Evolutionary conservation across 2,113 vertebrate species (phyloP), one percentile per base, ranked within the genome.

Genomic region (Chloroceryle aenea): DNA sequence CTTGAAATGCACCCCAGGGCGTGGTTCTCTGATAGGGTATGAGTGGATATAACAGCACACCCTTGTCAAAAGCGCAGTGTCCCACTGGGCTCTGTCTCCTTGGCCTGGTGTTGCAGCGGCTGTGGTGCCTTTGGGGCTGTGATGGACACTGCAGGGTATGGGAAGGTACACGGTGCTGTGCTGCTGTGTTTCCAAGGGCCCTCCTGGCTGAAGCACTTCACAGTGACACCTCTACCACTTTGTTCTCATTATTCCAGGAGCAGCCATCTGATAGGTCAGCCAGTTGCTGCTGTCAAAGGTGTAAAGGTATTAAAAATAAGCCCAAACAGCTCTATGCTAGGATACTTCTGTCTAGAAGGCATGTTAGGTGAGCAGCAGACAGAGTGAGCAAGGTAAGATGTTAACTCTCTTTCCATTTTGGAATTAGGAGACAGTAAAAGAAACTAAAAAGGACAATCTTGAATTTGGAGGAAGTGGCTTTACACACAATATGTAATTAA

Each of bases 391-490:
- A 71, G 59, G 23, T 42, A 59, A 74, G 50, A 27, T 62, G 53
- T 64, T 90, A 1, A 0, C 26, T 90, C 7, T 55, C 76, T 86
- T 89, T 80, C 88, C 68, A 38, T 69, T 92, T 88, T 0, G 0
- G 89, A 89, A 45, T 90, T 77, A 71, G 63, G 68, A 76, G 75
- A 63, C 86, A 77, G 59, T 53, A 50, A 80, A 85, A 86, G 79
- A 86, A 89, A 58, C 75, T 61, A 83, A 72, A 66, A 81, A 38
- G 86, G 86, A 84, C 80, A 84, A 63, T 90, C 77, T 50, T 71
- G 73, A 90, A 67, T 96, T 78, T 47, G 83, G 81, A 95, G 96
- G 96, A 97, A 96, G 90, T 95, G 94, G 86, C 80, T 95, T 95
- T 95, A 90, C 38, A 42, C 58, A 95, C 96, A 95, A 93, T 93